Conservation (phyloP, 2,113 vertebrate genomes). For the Antennarius striatus region DNA sequence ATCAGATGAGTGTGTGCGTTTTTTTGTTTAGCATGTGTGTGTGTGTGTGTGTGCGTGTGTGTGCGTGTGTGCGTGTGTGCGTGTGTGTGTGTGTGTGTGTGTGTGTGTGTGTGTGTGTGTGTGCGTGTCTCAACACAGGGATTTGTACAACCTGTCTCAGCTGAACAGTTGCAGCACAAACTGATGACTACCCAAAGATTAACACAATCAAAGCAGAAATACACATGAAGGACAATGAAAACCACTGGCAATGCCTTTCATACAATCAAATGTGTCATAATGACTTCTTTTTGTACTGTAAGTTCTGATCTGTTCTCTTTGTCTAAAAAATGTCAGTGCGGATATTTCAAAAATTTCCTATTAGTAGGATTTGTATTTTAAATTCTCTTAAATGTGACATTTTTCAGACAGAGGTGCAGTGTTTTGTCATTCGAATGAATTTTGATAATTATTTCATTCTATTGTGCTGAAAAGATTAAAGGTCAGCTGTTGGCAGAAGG, state of each 20-base stretch:
- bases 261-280: constrained; percentile 57
- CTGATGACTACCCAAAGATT: neutral
- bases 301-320: constrained; percentile 53
- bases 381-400: no score
- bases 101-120: constrained; percentile 13
- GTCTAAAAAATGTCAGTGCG: neutral
- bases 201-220: constrained; percentile 1
- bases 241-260: constrained; percentile 74
- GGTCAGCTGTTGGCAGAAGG: no score
- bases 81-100: constrained; percentile 5
- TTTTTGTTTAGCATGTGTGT: constrained; percentile 7
- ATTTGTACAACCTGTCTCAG: constrained; percentile 55
- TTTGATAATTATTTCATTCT: no score
- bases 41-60: constrained; percentile 7
- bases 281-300: constrained; percentile 34
- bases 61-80: constrained; percentile 1
- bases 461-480: no score
- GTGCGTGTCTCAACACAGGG: constrained; percentile 11
- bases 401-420: no score
- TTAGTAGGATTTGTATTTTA: no score
- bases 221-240: constrained; percentile 30
- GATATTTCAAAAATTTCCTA: no score
- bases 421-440: no score
- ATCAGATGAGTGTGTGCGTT: constrained; percentile 1
- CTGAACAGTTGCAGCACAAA: constrained; percentile 28